Base-by-base conservation (phyloP, 1,140 invertebrate genomes). In the Meloidogyne chitwoodi region DNA sequence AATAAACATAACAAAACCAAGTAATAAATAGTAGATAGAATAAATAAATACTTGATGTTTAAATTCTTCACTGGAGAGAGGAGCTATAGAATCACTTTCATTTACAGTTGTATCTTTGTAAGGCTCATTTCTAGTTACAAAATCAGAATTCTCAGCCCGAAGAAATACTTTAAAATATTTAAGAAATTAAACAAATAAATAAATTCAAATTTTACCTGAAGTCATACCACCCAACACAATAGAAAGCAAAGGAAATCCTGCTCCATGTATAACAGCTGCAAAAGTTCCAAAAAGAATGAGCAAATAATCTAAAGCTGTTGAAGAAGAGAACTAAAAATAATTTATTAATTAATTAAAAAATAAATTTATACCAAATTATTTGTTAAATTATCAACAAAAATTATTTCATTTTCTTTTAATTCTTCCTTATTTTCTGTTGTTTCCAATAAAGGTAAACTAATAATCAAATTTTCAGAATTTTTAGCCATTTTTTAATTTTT, bases 151-250 rank as follows among this genome's bases (percentile, higher is more conserved):
- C 61, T 86, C 85, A 44, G 85, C 85, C 11, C 81, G 67, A n/a
- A 86, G 61, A 76, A 86, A 86, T 8, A 83, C 80, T 19, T 1
- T 29, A 72, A 68, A 70, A 70, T 34, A n/a, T 56, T 56, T 27
- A 14, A 4, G 34, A 68, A 41, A 41, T 56, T 56, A 56, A n/a
- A 38, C 14, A 38, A 29, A 34, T 24, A 48, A 34, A 68, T 31
- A 68, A 27, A 6, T 2, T 2, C 19, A 14, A 44, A 24, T 26
- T 44, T 29, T n/a, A 70, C 68, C 71, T 38, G 80, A 84, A 56
- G 85, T 86, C 85, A 86, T 86, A 24, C 83, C 80, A 22, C 85
- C 85, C 22, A 86, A 77, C 12, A 86, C 80, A 66, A 87, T 80
- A 22, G 82, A 87, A 64, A 87, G 83, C 11, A 85, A 65, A 2